Base-by-base conservation (phyloP, 2,113 vertebrate genomes). In the Columba janthina region DNA sequence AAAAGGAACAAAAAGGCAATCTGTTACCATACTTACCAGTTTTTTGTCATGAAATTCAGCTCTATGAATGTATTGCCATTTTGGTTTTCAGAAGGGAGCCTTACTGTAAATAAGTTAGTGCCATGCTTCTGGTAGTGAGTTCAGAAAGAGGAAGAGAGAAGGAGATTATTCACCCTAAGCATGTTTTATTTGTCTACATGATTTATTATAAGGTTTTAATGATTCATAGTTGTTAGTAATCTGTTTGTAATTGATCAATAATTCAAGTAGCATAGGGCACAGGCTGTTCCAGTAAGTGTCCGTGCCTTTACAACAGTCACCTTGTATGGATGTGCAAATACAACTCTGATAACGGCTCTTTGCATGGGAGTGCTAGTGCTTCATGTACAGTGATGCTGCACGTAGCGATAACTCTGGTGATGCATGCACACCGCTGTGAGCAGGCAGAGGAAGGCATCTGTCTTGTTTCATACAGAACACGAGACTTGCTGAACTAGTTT, bases 171-270 rank as follows among this genome's bases (percentile, higher is more conserved):
- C 76, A 95, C 40, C 16, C 38, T 78, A 67, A 76, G 46, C 93
- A 80, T 92, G 80, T 85, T 92, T 85, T 94, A 92, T 90, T 95
- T 95, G 81, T 87, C 89, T 92, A 10, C 5, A 4, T 96, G 93
- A 95, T 90, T 93, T 93, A 93, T 93, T 94, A 69, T 61, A 91
- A 84, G 51, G 88, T 54, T 90, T 93, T 90, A 96, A 83, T 1
- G 8, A 92, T 89, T 94, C 70, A 72, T 94, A 93, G 83, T 76
- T 94, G 74, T 90, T 94, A 91, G 75, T 94, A 91, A 94, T 96
- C 82, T 94, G 69, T 90, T 95, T 91, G 78, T 94, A 97, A 94
- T 95, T 94, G 91, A 91, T 94, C 93, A 95, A 76, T 91, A 91
- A 96, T 97, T 95, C 85, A 95, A 92, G 69, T n/a, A 95, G 21